phyloP scores from a whole-genome alignment of 2,113 vertebrate genomes.

The Calonectris borealis region DNA sequence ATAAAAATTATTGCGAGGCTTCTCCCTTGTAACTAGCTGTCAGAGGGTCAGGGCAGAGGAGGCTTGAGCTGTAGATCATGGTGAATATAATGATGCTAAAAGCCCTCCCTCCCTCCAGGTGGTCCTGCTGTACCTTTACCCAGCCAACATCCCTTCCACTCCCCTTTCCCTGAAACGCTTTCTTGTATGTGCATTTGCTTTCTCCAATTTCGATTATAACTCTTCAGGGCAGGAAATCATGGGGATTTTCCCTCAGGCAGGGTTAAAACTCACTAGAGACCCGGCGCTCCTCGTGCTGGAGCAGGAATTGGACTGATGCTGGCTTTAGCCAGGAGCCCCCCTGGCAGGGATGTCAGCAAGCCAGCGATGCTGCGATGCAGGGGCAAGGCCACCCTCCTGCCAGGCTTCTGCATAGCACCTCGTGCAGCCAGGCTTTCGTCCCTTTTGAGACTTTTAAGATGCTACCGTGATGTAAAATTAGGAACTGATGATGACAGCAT shows the following conservation, averaged over 20 bases:
- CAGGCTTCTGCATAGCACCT: background rate
- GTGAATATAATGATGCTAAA: background rate
- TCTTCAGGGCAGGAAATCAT: background rate
- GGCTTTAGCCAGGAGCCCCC: background rate
- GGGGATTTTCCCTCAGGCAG: background rate
- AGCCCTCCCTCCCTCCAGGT: background rate
- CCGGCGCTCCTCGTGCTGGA: rapidly evolving
- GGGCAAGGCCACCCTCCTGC: background rate
- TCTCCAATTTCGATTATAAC: background rate
- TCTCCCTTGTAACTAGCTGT: background rate
- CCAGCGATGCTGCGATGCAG: background rate
- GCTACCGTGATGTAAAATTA: background rate
- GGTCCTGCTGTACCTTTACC: background rate
- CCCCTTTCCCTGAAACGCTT: background rate
- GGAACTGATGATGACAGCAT: background rate
- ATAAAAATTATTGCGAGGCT: background rate
- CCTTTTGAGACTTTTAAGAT: background rate
- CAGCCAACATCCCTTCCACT: background rate
- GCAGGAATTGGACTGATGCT: background rate
- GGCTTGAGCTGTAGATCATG: background rate
- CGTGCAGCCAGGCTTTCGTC: background rate
- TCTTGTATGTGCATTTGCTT: background rate
- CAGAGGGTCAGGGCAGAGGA: background rate
- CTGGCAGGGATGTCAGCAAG: background rate
- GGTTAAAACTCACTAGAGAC: background rate